Conservation (phyloP, 1,140 invertebrate species). For the Drosophila micromelanica region DNA sequence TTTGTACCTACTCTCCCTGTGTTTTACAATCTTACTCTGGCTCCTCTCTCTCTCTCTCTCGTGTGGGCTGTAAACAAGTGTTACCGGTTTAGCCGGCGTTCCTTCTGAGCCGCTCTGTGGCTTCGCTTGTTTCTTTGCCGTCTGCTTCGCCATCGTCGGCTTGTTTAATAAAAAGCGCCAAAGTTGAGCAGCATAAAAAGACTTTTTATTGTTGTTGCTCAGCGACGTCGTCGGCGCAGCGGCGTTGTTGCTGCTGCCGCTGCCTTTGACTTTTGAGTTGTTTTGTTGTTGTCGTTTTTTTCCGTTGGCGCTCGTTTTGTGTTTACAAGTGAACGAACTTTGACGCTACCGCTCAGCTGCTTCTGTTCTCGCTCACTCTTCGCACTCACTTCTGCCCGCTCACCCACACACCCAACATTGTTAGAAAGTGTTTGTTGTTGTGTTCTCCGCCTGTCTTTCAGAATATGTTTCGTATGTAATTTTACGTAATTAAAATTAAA, state of each 20-base stretch:
- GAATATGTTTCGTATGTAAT: slow-evolving; percentile 62
- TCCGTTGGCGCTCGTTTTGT: slow-evolving; percentile 66
- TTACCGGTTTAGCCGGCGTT: slow-evolving; percentile 79
- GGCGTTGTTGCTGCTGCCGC: slow-evolving; percentile 35
- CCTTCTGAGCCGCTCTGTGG: slow-evolving; percentile 54
- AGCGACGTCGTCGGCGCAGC: slow-evolving; percentile 28
- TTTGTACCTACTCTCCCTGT: slow-evolving; percentile 19
- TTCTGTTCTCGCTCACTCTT: neutral
- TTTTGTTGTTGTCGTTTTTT: slow-evolving; percentile 24
- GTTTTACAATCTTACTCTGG: neutral
- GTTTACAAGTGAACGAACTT: slow-evolving; percentile 81
- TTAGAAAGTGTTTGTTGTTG: slow-evolving; percentile 68
- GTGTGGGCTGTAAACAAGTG: slow-evolving; percentile 69
- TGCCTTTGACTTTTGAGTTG: slow-evolving; percentile 25
- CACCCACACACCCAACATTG: slow-evolving; percentile 8
- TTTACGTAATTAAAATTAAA: slow-evolving; percentile 71
- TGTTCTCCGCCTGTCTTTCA: slow-evolving; percentile 53
- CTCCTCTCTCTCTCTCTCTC: slow-evolving; percentile 17
- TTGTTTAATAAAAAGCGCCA: slow-evolving; percentile 82
- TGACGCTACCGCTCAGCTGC: slow-evolving; percentile 42
- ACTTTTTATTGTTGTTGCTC: slow-evolving; percentile 66
- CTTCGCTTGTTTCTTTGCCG: slow-evolving; percentile 29
- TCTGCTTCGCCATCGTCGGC: slow-evolving; percentile 52
- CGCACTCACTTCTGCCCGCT: neutral
- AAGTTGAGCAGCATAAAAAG: slow-evolving; percentile 74